Base-by-base conservation (phyloP, 2,888 invertebrate genomes). In the Coremacera marginata region DNA sequence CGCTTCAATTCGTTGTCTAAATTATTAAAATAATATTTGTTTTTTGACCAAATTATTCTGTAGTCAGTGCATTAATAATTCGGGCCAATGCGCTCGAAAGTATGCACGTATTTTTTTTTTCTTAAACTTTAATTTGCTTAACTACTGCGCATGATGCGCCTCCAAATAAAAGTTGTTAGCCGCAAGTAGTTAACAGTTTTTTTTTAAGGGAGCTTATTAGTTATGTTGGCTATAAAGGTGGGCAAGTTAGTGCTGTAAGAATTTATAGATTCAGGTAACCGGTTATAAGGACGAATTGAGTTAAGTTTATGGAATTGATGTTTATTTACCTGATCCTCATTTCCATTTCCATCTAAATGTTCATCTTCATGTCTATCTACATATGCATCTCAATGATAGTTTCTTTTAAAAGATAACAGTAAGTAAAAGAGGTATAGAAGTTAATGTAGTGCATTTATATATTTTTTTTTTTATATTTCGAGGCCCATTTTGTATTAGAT, bases 11-110 rank as follows among this genome's bases (percentile, higher is more conserved):
- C 37, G 57, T 68, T 68, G 49, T 31, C 75, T 44, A 75, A 75
- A 75, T 75, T 75, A 75, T 75, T 25, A 70, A 75, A 75, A n/a
- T n/a, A n/a, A 68, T 75, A 75, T 75, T 75, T 75, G 68, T 51
- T 68, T 70, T 57, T 22, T 19, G 19, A 19, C 3, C 22, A 27
- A 63, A 31, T 74, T 65, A 49, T 51, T 74, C 74, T 65, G 31
- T 65, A 65, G 65, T 49, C 34, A 34, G 65, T 34, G 34, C 9
- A n/a, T 67, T 22, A 27, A 3, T 22, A 65, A n/a, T 14, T 11
- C 16, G 65, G 25, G 65, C 55, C 63, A 63, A 27, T 63, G 49
- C 63, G 63, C 73, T 49, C 14, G 31, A 34, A 65, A 65, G 65
- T 74, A 74, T 73, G 73, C 73, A 63, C 49, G n/a, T 11, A 49